A percentile compares a stretch with the other conserved stretches of the same genome.
Conservation (phyloP, 2,888 invertebrate genomes). For the Chloroclystis v-ata region DNA sequence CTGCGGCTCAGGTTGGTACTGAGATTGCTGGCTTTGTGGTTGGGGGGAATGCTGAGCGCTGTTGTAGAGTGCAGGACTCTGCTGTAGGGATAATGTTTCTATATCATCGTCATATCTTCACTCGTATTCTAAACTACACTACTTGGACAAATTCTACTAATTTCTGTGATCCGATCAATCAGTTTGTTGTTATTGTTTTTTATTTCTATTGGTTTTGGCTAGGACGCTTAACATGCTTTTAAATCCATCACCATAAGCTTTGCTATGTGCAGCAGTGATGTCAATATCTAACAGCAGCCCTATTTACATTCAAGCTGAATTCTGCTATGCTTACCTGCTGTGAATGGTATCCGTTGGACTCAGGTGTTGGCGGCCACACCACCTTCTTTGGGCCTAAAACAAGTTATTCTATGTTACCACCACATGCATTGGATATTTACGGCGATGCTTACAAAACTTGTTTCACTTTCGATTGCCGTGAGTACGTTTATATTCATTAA, state of each 20-base stretch:
- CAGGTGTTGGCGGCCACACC: conserved; percentile 90
- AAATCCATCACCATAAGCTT: conserved; percentile 50
- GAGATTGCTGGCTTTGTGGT: conserved; percentile 33
- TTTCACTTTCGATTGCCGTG: not conserved
- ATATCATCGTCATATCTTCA: conserved; percentile 29
- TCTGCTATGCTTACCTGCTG: conserved; percentile 71
- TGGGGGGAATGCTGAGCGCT: conserved; percentile 68
- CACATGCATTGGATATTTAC: not conserved
- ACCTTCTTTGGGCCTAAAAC: conserved; percentile 89
- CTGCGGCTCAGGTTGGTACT: conserved; percentile 24
- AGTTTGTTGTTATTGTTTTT: too few relatives aligned
- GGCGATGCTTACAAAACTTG: not conserved
- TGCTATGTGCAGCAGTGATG: conserved; percentile 57
- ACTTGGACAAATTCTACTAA: too few relatives aligned
- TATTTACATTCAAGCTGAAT: conserved; percentile 34
- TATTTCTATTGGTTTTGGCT: too few relatives aligned
- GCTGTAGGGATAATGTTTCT: conserved; percentile 59
- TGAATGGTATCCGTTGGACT: conserved; percentile 80
- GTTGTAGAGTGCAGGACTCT: conserved; percentile 69
- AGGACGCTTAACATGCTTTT: conserved; percentile 43
- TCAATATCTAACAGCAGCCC: conserved; percentile 39
- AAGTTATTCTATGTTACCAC: conserved; percentile 30
- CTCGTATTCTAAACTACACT: conserved; percentile 4
- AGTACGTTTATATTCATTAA: not conserved
- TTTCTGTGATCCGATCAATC: too few relatives aligned